Percentiles rank a stretch among this genome's conserved stretches.
These are phyloP conservation scores for Lamellibrachia luymesi DNA, from an alignment of 1,140 invertebrate species.

Conservation along the genomic window DNA sequence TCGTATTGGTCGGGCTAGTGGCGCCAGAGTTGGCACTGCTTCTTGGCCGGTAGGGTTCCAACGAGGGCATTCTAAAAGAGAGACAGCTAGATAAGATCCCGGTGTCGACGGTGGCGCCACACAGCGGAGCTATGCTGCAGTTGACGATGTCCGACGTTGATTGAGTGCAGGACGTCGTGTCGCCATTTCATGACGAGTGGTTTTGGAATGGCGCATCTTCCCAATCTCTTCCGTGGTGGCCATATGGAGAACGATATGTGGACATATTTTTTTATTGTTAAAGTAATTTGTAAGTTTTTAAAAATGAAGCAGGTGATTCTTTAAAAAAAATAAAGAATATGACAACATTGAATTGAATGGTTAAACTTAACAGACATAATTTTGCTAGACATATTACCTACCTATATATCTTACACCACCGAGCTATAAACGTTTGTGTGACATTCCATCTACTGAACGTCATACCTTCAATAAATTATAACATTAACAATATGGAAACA, in stretches of 20 bases:
- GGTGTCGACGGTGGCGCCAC: background rate
- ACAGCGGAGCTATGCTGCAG: background rate
- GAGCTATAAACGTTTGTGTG: too few species aligned
- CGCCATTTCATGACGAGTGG: background rate
- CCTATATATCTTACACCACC: too few species aligned
- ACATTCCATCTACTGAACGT: too few species aligned
- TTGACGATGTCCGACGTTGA: background rate
- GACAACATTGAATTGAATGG: background rate
- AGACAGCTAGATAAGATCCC: background rate
- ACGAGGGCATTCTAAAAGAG: background rate
- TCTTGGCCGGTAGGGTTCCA: background rate
- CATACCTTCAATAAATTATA: too few species aligned
- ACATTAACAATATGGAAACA: too few species aligned
- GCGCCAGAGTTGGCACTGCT: background rate
- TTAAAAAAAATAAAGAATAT: background rate
- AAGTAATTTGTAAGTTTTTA: background rate
- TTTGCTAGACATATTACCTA: too few species aligned
- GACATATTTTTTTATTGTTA: background rate
- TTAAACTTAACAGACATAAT: too few species aligned
- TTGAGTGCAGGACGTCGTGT: background rate
- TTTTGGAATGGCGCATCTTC: background rate
- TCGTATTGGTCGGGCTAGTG: background rate
- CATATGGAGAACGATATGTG: background rate
- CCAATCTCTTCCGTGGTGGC: too few species aligned
- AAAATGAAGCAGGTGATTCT: background rate